Evolutionary conservation across 1,140 invertebrate genomes (phyloP).

Genomic region (Penaeus vannamei): DNA sequence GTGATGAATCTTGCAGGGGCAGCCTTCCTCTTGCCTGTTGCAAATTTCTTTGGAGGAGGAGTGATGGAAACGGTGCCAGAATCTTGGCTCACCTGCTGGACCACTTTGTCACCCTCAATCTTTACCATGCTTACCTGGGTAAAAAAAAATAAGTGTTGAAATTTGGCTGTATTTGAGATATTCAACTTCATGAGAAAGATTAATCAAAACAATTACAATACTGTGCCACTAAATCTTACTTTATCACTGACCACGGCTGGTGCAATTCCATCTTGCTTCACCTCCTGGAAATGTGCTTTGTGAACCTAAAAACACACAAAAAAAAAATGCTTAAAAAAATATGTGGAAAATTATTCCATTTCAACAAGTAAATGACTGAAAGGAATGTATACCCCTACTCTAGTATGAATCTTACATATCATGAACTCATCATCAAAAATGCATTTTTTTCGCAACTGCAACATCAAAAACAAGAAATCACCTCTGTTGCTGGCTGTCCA

Average conservation of each 20-base stretch:
- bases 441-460: not conserved
- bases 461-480: not conserved
- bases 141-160: not conserved
- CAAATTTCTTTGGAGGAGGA: slow-evolving; percentile 37
- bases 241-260: slow-evolving; percentile 58
- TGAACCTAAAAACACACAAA: slow-evolving; percentile 43
- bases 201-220: too few relatives aligned
- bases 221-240: slow-evolving; percentile 21
- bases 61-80: slow-evolving; percentile 15
- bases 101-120: slow-evolving; percentile 71
- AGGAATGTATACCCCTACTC: too few relatives aligned
- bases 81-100: slow-evolving; percentile 62
- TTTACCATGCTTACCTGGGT: slow-evolving; percentile 71
- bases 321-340: not conserved
- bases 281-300: slow-evolving; percentile 46
- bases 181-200: too few relatives aligned
- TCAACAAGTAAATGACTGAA: not conserved
- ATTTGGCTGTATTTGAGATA: not conserved
- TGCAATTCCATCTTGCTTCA: slow-evolving; percentile 56
- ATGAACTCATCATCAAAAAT: not conserved
- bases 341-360: not conserved
- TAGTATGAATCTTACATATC: not conserved
- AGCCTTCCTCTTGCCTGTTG: slow-evolving; percentile 72
- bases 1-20: slow-evolving; percentile 80
- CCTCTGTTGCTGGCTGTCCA: slow-evolving; percentile 59